phyloP scores from a whole-genome alignment of 2,113 vertebrate species.

The Talpa occidentalis region DNA sequence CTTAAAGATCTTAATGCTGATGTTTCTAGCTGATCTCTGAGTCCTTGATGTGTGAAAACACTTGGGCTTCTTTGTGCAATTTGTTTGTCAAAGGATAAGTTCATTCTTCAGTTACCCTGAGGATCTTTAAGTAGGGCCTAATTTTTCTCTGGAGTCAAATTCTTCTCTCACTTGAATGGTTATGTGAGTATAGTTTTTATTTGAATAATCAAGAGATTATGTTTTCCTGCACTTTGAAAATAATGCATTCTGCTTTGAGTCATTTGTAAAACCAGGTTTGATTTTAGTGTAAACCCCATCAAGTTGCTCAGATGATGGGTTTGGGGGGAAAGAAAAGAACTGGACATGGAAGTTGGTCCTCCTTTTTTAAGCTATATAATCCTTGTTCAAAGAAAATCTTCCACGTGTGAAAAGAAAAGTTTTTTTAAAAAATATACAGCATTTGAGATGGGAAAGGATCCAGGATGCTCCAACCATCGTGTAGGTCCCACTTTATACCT shows the following conservation, averaged over 20 bases:
- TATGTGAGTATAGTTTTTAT: slow-evolving; percentile 46
- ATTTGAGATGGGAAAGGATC: background rate
- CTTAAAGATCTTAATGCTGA: background rate
- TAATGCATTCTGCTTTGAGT: slow-evolving; percentile 48
- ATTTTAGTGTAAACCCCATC: slow-evolving; percentile 53
- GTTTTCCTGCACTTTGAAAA: slow-evolving; percentile 52
- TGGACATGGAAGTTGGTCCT: background rate
- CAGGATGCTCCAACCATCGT: background rate
- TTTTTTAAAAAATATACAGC: background rate
- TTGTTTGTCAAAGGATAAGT: slow-evolving; percentile 19
- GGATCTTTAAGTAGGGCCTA: background rate
- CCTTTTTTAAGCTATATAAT: slow-evolving; percentile 34
- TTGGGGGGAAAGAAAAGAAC: background rate
- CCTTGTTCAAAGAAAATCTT: slow-evolving; percentile 30
- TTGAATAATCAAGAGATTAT: slow-evolving; percentile 48
- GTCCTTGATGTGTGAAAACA: background rate
- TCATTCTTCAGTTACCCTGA: slow-evolving; percentile 21
- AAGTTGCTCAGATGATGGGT: slow-evolving; percentile 10
- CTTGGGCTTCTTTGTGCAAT: background rate
- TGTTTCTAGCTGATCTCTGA: background rate
- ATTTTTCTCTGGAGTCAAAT: slow-evolving; percentile 25
- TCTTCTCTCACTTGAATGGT: slow-evolving; percentile 45
- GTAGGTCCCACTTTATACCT: background rate
- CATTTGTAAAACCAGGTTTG: slow-evolving; percentile 40
- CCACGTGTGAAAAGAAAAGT: background rate